Percentiles rank a stretch among this genome's conserved stretches.
These are phyloP conservation scores for Sarcophaga carnaria DNA, from an alignment of 2,888 invertebrate species.

Conservation along the genomic window DNA sequence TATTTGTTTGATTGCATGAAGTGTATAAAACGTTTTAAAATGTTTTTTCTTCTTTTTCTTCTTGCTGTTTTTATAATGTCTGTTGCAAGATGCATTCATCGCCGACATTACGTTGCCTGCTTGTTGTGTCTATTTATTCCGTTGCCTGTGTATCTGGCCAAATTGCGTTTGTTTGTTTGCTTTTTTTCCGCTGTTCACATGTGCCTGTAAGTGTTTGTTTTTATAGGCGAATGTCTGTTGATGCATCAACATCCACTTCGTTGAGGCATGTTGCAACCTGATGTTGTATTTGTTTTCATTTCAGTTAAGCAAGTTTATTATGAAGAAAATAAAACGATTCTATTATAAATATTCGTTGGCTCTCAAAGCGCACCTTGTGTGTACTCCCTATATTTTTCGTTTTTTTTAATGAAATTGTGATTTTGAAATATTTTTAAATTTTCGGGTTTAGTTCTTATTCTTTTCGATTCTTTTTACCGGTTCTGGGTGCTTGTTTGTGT, in stretches of 20 bases:
- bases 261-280: slow-evolving; percentile 7
- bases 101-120: slow-evolving; percentile 1
- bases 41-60: too few species aligned
- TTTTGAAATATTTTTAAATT: slow-evolving; percentile 29
- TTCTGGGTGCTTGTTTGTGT: too few species aligned
- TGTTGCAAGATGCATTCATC: slow-evolving; percentile 10
- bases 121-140: background rate
- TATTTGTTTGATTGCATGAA: background rate
- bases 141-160: background rate
- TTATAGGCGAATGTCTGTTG: background rate
- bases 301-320: slow-evolving; percentile 24
- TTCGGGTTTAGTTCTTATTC: background rate
- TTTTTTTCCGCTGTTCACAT: background rate
- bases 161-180: background rate
- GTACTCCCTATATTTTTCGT: background rate
- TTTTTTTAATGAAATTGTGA: too few species aligned
- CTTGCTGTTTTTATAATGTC: too few species aligned
- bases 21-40: too few species aligned
- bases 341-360: background rate
- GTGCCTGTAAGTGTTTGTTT: background rate
- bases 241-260: background rate
- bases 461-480: too few species aligned
- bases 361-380: background rate
- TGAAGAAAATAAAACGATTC: slow-evolving; percentile 19
- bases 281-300: slow-evolving; percentile 2